These are phyloP conservation scores for Eleutherodactylus coqui DNA, from an alignment of 2,797 vertebrate genomes.

Conservation along the genomic window DNA sequence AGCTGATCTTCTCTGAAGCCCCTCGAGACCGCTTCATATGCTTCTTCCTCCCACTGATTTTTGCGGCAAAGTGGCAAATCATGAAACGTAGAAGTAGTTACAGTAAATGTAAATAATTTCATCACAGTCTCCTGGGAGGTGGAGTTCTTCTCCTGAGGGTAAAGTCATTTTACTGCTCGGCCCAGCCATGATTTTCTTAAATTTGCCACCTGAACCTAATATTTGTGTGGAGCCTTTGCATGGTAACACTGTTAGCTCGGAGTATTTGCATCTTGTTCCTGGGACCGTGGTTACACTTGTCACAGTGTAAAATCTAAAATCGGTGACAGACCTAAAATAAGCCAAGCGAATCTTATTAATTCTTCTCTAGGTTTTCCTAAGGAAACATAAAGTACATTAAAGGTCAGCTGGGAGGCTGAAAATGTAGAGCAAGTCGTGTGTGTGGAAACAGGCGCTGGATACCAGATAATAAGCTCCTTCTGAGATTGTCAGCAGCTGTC, in stretches of 20 bases:
- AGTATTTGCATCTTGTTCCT: constrained; percentile 2
- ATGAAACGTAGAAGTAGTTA: not conserved
- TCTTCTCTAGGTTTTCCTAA: not conserved
- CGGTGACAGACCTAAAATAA: constrained; percentile 36
- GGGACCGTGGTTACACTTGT: constrained; percentile 46
- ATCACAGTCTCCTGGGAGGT: constrained; percentile 16
- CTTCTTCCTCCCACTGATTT: constrained; percentile 7
- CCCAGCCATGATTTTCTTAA: constrained; percentile 40
- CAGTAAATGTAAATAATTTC: constrained; percentile 34
- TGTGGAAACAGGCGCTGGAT: not conserved
- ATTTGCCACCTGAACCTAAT: constrained; percentile 14
- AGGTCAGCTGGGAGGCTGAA: constrained; percentile 14
- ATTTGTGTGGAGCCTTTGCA: constrained; percentile 23
- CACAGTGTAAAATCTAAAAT: constrained; percentile 28
- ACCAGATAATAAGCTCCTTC: constrained; percentile 20
- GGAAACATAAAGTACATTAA: constrained; percentile 37
- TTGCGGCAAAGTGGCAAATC: not conserved
- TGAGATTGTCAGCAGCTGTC: constrained; percentile 3
- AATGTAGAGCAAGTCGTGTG: constrained; percentile 18
- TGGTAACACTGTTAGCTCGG: constrained; percentile 9
- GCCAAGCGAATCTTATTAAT: constrained; percentile 15
- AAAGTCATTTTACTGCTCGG: constrained; percentile 32
- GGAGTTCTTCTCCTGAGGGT: constrained; percentile 38
- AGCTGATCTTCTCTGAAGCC: not conserved
- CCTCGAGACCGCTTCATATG: not conserved